phyloP scores from a whole-genome alignment of 92 coral and sea anemone genomes.

The Palythoa grandis region DNA sequence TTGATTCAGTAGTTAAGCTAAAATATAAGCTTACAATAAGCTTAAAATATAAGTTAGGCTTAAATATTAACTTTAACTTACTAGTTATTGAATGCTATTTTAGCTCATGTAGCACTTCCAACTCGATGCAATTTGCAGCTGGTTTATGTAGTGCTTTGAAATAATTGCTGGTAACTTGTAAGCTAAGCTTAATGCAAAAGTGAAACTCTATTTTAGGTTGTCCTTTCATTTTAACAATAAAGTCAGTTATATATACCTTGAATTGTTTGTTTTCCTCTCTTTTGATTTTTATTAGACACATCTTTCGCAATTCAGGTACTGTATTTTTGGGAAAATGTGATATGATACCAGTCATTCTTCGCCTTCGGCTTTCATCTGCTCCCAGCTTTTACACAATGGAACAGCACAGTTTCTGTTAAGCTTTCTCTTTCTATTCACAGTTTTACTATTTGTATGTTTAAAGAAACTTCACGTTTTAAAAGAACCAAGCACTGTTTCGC shows the following conservation, averaged over 20 bases:
- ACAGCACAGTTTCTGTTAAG: neutral
- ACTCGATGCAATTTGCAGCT: neutral
- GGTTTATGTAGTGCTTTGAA: neutral
- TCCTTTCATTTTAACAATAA: neutral
- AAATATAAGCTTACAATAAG: too few relatives aligned
- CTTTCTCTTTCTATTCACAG: neutral
- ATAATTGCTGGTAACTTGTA: neutral
- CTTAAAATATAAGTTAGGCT: too few relatives aligned
- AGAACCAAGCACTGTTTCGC: too few relatives aligned
- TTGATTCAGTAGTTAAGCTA: too few relatives aligned
- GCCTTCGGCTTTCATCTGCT: slow-evolving; percentile 2
- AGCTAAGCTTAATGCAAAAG: neutral
- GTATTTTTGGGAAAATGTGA: slow-evolving; percentile 6
- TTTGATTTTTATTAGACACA: neutral
- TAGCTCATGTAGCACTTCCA: neutral
- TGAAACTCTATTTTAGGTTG: neutral
- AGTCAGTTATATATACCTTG: neutral
- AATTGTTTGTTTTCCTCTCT: slow-evolving; percentile 20
- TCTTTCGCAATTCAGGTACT: neutral
- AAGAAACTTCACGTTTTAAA: too few relatives aligned
- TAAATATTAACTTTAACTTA: too few relatives aligned
- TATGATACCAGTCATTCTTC: neutral
- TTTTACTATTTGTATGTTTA: too few relatives aligned
- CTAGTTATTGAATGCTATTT: too few relatives aligned
- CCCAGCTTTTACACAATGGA: neutral